Base-by-base conservation (phyloP, 2,113 vertebrate species). In the Triplophysa siluroides region DNA sequence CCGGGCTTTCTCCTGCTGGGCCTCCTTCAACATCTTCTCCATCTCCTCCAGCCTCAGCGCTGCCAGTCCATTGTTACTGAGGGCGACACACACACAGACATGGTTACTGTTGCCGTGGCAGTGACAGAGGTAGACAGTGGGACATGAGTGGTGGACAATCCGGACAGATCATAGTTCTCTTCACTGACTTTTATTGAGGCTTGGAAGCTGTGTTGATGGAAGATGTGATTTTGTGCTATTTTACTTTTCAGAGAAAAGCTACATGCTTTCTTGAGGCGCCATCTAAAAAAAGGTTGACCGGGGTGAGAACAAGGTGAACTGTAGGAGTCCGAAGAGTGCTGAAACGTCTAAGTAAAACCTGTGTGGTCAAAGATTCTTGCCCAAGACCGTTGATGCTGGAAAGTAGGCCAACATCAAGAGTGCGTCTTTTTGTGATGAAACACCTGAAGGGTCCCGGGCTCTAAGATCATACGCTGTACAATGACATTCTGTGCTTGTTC, bases 1-100 rank as follows among this genome's bases (percentile, higher is more conserved):
- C 74, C 94, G 90, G 0, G 94, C 95, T 91, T 98, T 97, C 90
- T 99, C 96, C 0, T 94, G 94, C 0, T 97, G 96, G 0, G 96
- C 97, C 86, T 98, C 96, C 84, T 93, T 96, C 85, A 99, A 79
- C 96, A 98, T 94, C 92, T 95, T 96, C 90, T 98, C 97, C 96
- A 99, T 98, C 93, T 99, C 97, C 76, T 99, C 97, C 0, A 98
- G 93, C 90, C 95, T 95, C 63, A 95, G 93, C 16, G 88, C 86
- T 16, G 97, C 97, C 68, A 95, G 83, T 52, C 95, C 95, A 0
- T 95, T 95, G 69, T 92, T 91, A 41, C 96, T 96, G 85, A 68
- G 79, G 58, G 61, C 75, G 58, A 81, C 69, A 80, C 78, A 84
- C 47, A 29, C 26, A 85, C 58, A 85, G 80, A 10, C 58, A 54